phyloP scores from a whole-genome alignment of 2,888 invertebrate genomes.

The Acleris laterana region DNA sequence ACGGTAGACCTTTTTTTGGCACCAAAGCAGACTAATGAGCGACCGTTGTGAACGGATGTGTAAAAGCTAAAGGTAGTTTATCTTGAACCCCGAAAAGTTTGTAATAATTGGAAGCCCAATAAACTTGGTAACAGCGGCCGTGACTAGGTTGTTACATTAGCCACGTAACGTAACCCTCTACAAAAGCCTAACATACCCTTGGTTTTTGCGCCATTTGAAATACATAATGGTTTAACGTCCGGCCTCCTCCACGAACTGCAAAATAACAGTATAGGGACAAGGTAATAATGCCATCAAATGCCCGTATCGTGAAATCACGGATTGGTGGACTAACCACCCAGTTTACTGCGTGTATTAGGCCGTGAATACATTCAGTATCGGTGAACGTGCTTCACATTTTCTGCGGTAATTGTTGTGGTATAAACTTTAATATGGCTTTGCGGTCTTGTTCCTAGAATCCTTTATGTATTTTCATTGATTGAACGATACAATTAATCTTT shows the following conservation, averaged over 20 bases:
- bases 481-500: too few relatives aligned
- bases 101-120: constrained; percentile 33
- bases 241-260: constrained; percentile 21
- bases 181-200: constrained; percentile 25
- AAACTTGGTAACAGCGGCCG: constrained; percentile 28
- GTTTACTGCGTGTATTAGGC: constrained; percentile 33
- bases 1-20: neutral
- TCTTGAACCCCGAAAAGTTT: constrained; percentile 31
- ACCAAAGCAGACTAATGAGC: constrained; percentile 8
- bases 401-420: neutral
- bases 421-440: neutral
- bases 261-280: constrained; percentile 30
- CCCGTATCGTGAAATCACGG: constrained; percentile 37
- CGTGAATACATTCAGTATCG: constrained; percentile 29
- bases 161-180: constrained; percentile 17
- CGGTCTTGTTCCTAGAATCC: neutral
- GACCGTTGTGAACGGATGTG: constrained; percentile 1
- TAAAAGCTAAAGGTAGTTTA: constrained; percentile 24
- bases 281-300: constrained; percentile 36
- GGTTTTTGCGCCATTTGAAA: constrained; percentile 29
- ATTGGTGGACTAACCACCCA: constrained; percentile 35
- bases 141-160: constrained; percentile 33
- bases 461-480: neutral
- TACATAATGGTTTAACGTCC: constrained; percentile 11
- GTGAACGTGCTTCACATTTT: neutral